Evolutionary conservation across 2,888 invertebrate species (phyloP).

Genomic region (Clunio marinus): DNA sequence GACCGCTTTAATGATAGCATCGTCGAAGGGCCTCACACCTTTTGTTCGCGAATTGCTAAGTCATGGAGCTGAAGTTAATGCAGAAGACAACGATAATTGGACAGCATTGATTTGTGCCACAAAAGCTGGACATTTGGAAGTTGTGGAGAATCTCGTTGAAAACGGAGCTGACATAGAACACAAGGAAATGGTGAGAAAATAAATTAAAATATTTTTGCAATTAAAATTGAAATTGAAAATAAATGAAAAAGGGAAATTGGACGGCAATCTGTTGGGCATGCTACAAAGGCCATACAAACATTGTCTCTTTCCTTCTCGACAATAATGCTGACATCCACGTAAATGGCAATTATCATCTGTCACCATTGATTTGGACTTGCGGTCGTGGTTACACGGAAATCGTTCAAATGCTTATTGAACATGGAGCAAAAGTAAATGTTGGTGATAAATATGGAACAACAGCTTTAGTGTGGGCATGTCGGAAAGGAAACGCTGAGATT

Average conservation of each 20-base stretch:
- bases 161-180: conserved; percentile 83
- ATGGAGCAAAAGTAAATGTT: conserved; percentile 90
- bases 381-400: conserved; percentile 87
- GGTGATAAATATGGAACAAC: conserved; percentile 91
- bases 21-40: conserved; percentile 75
- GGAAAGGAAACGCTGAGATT: conserved; percentile 82
- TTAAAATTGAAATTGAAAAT: background rate
- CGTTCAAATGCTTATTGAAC: conserved; percentile 72
- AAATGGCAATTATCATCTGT: conserved; percentile 90
- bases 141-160: conserved; percentile 76
- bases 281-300: conserved; percentile 81
- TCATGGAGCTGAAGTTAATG: conserved; percentile 88
- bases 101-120: conserved; percentile 85
- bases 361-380: conserved; percentile 82
- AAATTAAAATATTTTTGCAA: conserved; percentile 6
- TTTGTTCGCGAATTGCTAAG: conserved; percentile 81
- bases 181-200: conserved; percentile 69
- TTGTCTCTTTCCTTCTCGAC: conserved; percentile 73
- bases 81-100: conserved; percentile 91
- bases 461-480: conserved; percentile 91
- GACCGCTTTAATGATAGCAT: conserved; percentile 89
- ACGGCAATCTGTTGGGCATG: conserved; percentile 96
- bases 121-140: conserved; percentile 78
- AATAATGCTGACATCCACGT: conserved; percentile 91
- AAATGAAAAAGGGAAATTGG: conserved; percentile 79